These are phyloP conservation scores for Urocolius indicus DNA, from an alignment of 2,113 vertebrate genomes.

Conservation along the genomic window DNA sequence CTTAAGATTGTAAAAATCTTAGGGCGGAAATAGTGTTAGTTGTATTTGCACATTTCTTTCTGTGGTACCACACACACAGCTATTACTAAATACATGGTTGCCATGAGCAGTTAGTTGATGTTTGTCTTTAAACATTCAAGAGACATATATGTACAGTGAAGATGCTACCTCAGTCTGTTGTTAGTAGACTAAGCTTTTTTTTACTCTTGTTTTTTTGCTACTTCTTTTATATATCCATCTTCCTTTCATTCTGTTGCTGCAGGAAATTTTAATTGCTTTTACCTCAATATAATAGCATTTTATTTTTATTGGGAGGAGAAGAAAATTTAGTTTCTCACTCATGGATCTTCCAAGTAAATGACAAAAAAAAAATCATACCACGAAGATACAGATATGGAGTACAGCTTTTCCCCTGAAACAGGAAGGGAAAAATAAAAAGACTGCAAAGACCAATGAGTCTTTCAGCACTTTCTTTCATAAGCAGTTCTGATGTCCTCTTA, in stretches of 20 bases:
- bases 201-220: neutral
- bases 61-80: neutral
- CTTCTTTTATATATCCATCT: neutral
- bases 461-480: slow-evolving; percentile 35
- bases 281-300: neutral
- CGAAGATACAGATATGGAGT: neutral
- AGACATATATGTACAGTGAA: neutral
- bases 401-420: neutral
- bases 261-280: neutral
- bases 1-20: neutral
- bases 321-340: neutral
- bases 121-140: neutral
- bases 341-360: neutral
- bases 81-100: neutral
- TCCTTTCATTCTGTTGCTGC: neutral
- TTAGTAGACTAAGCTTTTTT: neutral
- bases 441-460: neutral
- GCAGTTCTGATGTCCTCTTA: neutral
- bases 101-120: neutral
- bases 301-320: neutral
- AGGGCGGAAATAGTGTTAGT: neutral
- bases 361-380: neutral
- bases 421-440: neutral
- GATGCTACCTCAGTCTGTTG: neutral
- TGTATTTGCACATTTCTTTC: neutral